These are phyloP conservation scores for Rhea pennata DNA, from an alignment of 2,113 vertebrate species.

Conservation along the genomic window DNA sequence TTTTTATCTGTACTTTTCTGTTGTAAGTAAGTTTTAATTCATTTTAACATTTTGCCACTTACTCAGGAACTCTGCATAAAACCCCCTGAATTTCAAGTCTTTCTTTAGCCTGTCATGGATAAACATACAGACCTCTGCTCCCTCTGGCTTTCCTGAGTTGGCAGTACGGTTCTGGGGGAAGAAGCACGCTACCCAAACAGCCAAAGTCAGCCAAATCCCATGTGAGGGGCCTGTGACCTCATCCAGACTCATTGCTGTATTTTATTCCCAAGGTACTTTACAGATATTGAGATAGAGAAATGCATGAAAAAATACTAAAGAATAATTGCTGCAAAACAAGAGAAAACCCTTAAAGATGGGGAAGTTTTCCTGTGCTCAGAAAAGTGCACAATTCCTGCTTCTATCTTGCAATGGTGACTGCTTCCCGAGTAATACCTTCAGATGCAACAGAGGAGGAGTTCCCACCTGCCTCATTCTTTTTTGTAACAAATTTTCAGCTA, in stretches of 20 bases:
- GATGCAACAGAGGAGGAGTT: not conserved
- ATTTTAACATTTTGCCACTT: not conserved
- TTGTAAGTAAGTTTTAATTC: not conserved
- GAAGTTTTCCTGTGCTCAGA: not conserved
- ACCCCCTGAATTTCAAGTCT: too few relatives aligned
- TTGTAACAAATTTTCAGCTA: fast-evolving
- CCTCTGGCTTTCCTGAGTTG: too few relatives aligned
- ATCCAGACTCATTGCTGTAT: not conserved
- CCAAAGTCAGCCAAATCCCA: not conserved
- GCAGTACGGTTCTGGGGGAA: too few relatives aligned
- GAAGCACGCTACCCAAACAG: not conserved
- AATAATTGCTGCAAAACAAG: not conserved
- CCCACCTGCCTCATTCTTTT: fast-evolving
- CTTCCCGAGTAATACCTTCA: not conserved
- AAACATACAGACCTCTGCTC: too few relatives aligned
- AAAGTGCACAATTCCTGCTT: not conserved
- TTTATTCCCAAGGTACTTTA: not conserved
- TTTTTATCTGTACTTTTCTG: not conserved
- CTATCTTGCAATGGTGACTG: not conserved
- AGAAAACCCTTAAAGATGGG: not conserved
- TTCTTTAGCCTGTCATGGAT: too few relatives aligned
- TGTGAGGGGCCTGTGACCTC: not conserved
- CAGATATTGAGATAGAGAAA: not conserved
- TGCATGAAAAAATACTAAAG: not conserved
- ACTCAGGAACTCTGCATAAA: too few relatives aligned